Evolutionary conservation across 2,888 invertebrate genomes (phyloP).

Genomic region (Boloria selene): DNA sequence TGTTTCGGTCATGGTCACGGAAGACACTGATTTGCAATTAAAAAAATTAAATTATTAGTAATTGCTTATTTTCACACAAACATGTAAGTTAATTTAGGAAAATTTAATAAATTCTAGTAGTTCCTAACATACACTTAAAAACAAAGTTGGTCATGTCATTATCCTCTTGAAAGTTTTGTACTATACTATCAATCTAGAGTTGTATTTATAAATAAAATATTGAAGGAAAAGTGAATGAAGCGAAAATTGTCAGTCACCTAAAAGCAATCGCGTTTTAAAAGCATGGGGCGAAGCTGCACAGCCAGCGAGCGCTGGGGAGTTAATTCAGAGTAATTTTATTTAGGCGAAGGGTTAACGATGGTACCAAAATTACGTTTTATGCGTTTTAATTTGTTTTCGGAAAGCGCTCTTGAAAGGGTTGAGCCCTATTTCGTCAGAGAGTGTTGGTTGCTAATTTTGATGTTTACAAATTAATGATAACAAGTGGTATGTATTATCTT

Average conservation of each 20-base stretch:
- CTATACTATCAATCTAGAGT: background rate
- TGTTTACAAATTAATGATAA: slow-evolving; percentile 4
- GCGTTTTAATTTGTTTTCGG: slow-evolving; percentile 74
- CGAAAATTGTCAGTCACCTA: slow-evolving; percentile 34
- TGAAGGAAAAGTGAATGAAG: background rate
- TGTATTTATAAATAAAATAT: background rate
- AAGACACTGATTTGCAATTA: too few relatives aligned
- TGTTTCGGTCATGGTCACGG: too few relatives aligned
- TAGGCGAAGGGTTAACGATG: slow-evolving; percentile 68
- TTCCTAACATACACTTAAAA: too few relatives aligned
- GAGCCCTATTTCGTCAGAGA: slow-evolving; percentile 5
- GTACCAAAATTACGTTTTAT: slow-evolving; percentile 71
- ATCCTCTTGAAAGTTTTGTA: too few relatives aligned
- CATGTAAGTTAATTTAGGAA: too few relatives aligned
- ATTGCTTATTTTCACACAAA: too few relatives aligned
- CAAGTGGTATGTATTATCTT: background rate
- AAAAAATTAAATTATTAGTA: too few relatives aligned
- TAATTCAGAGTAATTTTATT: slow-evolving; percentile 71
- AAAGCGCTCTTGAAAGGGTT: slow-evolving; percentile 50
- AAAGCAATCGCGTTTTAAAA: slow-evolving; percentile 59
- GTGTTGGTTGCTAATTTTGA: slow-evolving; percentile 17
- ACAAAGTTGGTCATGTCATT: too few relatives aligned
- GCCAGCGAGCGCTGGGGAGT: slow-evolving; percentile 49
- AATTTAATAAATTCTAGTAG: too few relatives aligned
- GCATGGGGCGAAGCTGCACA: slow-evolving; percentile 46